phyloP scores from a whole-genome alignment of 2,888 invertebrate genomes.

The Saturnia japonica region DNA sequence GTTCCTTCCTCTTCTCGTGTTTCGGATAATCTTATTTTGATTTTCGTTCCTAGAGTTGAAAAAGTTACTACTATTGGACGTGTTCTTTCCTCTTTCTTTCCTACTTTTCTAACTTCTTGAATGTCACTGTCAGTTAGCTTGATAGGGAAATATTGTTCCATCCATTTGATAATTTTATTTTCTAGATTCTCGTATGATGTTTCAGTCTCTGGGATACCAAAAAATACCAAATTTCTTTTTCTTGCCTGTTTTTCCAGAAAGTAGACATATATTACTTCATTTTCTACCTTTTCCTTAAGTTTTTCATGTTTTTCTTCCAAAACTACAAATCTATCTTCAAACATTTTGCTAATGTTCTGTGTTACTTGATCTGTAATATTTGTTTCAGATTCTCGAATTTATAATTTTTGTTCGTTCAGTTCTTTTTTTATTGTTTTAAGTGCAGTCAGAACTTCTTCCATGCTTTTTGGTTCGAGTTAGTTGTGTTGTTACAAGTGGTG shows the following conservation, averaged over 20 bases:
- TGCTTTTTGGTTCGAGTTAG: no score
- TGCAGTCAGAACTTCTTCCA: no score
- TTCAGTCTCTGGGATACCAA: slow-evolving; percentile 9
- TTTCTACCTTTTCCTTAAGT: not conserved
- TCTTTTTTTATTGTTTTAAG: no score
- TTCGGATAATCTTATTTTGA: slow-evolving; percentile 24
- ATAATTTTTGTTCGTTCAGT: no score
- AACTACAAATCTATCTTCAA: no score
- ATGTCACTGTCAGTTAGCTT: not conserved
- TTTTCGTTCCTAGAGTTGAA: slow-evolving; percentile 3
- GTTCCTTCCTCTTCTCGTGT: slow-evolving; percentile 14
- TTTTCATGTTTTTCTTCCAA: not conserved
- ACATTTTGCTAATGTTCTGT: no score
- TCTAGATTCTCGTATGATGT: not conserved
- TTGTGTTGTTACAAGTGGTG: no score
- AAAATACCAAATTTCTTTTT: not conserved
- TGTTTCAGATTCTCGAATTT: no score
- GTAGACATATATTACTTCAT: not conserved
- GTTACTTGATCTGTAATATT: no score
- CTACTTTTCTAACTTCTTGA: slow-evolving; percentile 11
- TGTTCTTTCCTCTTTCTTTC: not conserved
- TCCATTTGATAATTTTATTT: not conserved
- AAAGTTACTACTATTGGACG: slow-evolving; percentile 1
- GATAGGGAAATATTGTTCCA: not conserved
- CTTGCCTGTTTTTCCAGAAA: not conserved